Conservation (phyloP, 1,140 invertebrate species). For the Cherax quadricarinatus region DNA sequence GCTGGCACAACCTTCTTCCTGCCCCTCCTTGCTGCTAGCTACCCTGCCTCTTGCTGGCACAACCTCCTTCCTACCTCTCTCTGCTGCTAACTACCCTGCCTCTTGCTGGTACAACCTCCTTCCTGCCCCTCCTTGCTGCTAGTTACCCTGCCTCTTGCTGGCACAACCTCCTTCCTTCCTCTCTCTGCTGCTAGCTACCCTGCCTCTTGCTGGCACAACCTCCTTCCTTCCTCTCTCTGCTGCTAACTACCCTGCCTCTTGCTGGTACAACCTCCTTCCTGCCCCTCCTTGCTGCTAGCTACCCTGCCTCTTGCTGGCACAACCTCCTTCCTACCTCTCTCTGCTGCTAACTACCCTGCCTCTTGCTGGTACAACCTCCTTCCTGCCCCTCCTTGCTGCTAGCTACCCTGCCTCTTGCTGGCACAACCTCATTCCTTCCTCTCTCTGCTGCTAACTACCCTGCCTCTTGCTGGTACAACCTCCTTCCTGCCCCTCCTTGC, state of each 20-base stretch:
- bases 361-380: slow-evolving; percentile 3
- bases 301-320: not conserved
- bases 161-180: no score
- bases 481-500: no score
- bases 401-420: not conserved
- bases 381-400: no score
- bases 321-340: not conserved
- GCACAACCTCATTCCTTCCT: slow-evolving; percentile 2
- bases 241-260: not conserved
- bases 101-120: not conserved
- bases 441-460: no score
- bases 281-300: no score
- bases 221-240: no score
- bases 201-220: not conserved
- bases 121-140: not conserved
- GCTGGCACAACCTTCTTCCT: no score
- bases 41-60: not conserved
- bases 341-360: not conserved
- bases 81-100: not conserved
- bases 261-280: no score
- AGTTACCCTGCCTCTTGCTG: not conserved
- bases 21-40: no score
- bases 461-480: no score
- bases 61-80: not conserved
- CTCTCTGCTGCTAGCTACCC: no score